Percentiles rank a stretch among this genome's conserved stretches.
phyloP scores from a whole-genome alignment of 2,797 vertebrate genomes.

The Cuniculus paca region DNA sequence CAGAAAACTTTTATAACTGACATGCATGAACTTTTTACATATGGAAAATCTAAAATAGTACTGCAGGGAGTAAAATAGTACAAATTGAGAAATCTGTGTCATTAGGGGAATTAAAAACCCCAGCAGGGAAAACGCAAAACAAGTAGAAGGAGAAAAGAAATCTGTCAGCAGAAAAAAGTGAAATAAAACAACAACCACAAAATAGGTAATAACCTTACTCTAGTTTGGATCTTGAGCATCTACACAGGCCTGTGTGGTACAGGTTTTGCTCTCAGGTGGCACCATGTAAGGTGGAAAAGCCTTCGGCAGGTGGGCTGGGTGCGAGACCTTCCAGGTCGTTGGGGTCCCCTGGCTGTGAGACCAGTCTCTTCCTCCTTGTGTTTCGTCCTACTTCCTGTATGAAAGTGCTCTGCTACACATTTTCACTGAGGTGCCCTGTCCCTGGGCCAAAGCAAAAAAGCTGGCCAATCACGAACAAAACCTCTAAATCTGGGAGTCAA shows the following conservation, averaged over 20 bases:
- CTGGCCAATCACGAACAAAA: background rate
- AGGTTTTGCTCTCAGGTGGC: too few species aligned
- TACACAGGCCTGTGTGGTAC: fast-evolving
- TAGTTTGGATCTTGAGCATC: background rate
- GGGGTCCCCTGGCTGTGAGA: too few species aligned
- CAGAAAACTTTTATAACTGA: background rate
- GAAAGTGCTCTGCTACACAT: background rate
- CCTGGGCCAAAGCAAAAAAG: background rate
- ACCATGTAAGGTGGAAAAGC: background rate
- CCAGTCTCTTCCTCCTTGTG: background rate
- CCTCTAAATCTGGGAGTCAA: background rate
- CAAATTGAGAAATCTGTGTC: background rate
- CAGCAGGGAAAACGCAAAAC: background rate
- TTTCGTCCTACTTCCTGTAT: background rate
- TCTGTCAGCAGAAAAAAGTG: slow-evolving; percentile 14
- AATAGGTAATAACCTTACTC: background rate
- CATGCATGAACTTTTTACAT: background rate
- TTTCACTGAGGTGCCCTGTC: too few species aligned
- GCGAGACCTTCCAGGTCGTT: too few species aligned
- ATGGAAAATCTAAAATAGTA: background rate
- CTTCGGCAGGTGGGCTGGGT: too few species aligned
- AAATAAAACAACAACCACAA: background rate
- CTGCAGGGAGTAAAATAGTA: background rate
- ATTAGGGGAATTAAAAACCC: background rate
- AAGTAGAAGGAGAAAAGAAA: background rate